A percentile compares a stretch with the other conserved stretches of the same genome.
These are phyloP conservation scores for Nasonia oneida DNA, from an alignment of 2,888 invertebrate genomes.

Conservation along the genomic window DNA sequence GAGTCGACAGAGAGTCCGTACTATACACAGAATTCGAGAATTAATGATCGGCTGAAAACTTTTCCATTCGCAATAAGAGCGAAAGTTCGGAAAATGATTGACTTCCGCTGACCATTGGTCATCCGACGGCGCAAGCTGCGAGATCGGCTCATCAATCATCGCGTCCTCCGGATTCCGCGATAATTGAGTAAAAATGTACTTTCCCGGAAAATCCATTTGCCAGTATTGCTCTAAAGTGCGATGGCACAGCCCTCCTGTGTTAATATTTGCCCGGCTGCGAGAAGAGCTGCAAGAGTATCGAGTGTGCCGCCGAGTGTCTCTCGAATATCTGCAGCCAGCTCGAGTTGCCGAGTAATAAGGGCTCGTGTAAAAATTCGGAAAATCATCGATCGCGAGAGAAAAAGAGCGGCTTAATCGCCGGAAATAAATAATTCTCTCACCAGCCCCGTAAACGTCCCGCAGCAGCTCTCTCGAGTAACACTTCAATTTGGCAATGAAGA, in stretches of 20 bases:
- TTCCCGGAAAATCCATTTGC: slow-evolving; percentile 44
- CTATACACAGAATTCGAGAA: slow-evolving; percentile 22
- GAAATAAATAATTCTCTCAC: neutral
- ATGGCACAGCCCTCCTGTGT: neutral
- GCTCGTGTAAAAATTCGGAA: neutral
- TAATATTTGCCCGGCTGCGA: slow-evolving; percentile 41
- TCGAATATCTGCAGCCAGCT: slow-evolving; percentile 12
- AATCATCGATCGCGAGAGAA: neutral
- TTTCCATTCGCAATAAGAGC: slow-evolving; percentile 56
- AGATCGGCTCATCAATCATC: slow-evolving; percentile 50
- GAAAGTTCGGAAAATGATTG: slow-evolving; percentile 58
- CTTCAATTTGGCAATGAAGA: slow-evolving; percentile 2
- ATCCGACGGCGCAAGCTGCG: slow-evolving; percentile 22
- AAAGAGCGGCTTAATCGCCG: neutral
- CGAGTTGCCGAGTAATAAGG: neutral
- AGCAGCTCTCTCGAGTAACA: neutral
- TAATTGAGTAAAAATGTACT: slow-evolving; percentile 60
- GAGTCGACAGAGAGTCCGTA: slow-evolving; percentile 4
- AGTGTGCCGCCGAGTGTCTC: neutral
- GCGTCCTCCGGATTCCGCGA: slow-evolving; percentile 28
- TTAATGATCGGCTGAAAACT: slow-evolving; percentile 57
- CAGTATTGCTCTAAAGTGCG: slow-evolving; percentile 24
- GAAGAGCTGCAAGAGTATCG: neutral
- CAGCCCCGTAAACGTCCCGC: neutral
- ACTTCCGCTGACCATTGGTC: slow-evolving; percentile 47